phyloP scores from a whole-genome alignment of 2,797 vertebrate species.

The Bradypodion pumilum region DNA sequence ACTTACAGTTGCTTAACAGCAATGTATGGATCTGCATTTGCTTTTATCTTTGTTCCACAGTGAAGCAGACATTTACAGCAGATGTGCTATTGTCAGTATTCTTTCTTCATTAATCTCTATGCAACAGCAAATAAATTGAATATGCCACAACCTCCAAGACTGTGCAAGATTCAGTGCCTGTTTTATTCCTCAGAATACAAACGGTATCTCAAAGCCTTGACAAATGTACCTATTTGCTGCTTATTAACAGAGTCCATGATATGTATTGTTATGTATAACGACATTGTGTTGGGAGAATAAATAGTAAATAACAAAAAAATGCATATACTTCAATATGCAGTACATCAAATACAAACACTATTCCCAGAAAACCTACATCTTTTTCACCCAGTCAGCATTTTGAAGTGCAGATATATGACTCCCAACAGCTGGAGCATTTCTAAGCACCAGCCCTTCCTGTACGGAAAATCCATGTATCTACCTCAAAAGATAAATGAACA shows the following conservation, averaged over 20 bases:
- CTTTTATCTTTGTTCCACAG: conserved; percentile 43
- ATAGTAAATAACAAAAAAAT: not conserved
- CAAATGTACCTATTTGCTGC: too few relatives aligned
- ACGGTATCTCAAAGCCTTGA: too few relatives aligned
- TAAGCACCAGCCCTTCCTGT: not conserved
- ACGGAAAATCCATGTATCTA: not conserved
- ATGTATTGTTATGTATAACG: too few relatives aligned
- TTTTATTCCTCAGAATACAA: too few relatives aligned
- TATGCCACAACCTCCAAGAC: not conserved
- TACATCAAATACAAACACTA: not conserved
- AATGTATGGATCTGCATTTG: conserved; percentile 46
- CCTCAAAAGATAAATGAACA: conserved; percentile 41
- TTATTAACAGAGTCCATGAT: too few relatives aligned
- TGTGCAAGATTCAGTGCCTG: not conserved
- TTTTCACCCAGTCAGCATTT: conserved; percentile 12
- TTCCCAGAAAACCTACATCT: not conserved
- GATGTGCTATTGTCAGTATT: conserved; percentile 22
- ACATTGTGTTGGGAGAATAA: too few relatives aligned
- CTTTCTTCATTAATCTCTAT: conserved; percentile 35
- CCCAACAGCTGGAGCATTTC: not conserved
- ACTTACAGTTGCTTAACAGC: not conserved
- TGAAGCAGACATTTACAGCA: conserved; percentile 14
- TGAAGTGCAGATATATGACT: not conserved
- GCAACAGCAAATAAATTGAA: conserved; percentile 16
- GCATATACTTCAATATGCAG: not conserved